Percentiles rank a stretch among this genome's conserved stretches.
Evolutionary conservation across 2,797 vertebrate genomes (phyloP).

Genomic region (Champsocephalus esox): DNA sequence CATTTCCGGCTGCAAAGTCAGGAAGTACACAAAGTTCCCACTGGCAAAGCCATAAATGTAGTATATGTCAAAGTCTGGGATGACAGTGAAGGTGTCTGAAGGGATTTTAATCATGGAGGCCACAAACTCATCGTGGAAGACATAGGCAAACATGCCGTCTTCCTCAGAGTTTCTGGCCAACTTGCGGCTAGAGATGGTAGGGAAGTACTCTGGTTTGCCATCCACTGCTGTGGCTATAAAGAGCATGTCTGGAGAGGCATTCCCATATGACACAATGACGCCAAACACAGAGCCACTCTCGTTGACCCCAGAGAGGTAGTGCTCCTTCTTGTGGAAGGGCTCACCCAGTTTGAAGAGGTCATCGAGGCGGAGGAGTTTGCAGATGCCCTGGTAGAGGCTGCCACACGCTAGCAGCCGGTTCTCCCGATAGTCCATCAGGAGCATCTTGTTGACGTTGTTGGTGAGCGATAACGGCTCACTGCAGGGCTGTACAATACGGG

Average conservation of each 20-base stretch:
- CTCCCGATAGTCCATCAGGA: conserved; percentile 97
- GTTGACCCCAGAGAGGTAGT: conserved; percentile 97
- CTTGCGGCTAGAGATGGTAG: conserved; percentile 97
- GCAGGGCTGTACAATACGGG: conserved; percentile 97
- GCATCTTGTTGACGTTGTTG: conserved; percentile 99
- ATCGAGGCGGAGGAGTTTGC: conserved; percentile 95
- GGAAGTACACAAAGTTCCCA: conserved; percentile 97
- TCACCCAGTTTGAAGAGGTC: conserved; percentile 99
- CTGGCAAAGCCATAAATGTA: conserved; percentile 98
- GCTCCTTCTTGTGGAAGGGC: conserved; percentile 98
- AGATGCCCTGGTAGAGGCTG: conserved; percentile 98
- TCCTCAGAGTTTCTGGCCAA: conserved; percentile 96
- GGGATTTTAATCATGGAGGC: conserved; percentile 99
- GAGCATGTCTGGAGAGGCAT: conserved; percentile 92
- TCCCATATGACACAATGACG: conserved; percentile 95
- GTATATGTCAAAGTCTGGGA: conserved; percentile 98
- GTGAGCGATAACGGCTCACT: conserved; percentile 92
- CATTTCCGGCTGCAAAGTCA: conserved; percentile 98
- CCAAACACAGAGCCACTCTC: conserved; percentile 98
- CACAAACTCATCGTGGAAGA: conserved; percentile 98
- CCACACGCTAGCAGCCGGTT: conserved; percentile 96
- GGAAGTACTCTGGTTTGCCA: conserved; percentile 98
- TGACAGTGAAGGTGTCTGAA: conserved; percentile 96
- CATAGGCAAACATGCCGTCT: conserved; percentile 97
- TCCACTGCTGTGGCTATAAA: conserved; percentile 98